Evolutionary conservation across 2,113 vertebrate genomes (phyloP), one percentile per base, ranked within the genome.

Genomic region (Lontra canadensis): DNA sequence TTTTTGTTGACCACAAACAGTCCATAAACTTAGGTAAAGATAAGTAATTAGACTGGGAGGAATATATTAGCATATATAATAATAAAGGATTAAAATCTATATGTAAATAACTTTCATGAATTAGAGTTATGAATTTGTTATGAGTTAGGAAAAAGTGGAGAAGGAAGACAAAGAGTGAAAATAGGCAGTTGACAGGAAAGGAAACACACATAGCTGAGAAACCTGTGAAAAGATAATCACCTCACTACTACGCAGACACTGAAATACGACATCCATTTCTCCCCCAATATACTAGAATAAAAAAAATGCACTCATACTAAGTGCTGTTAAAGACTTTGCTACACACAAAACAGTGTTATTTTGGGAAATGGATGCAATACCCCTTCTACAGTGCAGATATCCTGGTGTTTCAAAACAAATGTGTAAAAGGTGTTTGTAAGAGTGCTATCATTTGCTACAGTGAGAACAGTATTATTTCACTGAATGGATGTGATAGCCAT

Each of bases 191-290:
- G 21, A 84, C 47, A 84, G 17, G 31, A 47, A 8, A 92, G 42
- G 44, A 97, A 95, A 78, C 26, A 79, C 65, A 88, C 80, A 85
- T 49, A 82, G 57, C 59, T 71, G 39, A 57, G 57, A 90, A 96
- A 83, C 31, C 36, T 82, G 13, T 0, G 1, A 73, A 82, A 92
- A 21, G 23, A 83, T 17, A 4, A 49, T 88, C 31, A 59, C 49
- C 44, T 90, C 31, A 52, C 13, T 63, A 36, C 55, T 94, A 73
- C 76, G 39, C 7, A 84, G 12, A 88, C 88, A 55, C n/a, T 76
- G 59, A 84, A 92, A 57, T 59, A 74, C 3, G 87, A 65, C 42
- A 39, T 93, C 59, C 20, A 26, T 36, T 88, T 92, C n/a, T 57
- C 13, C 12, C 42, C 23, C 21, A 80, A 29, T 3, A 61, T 44